These are phyloP conservation scores for Haliaeetus leucogaster DNA, from an alignment of 2,113 vertebrate genomes.

Conservation along the genomic window DNA sequence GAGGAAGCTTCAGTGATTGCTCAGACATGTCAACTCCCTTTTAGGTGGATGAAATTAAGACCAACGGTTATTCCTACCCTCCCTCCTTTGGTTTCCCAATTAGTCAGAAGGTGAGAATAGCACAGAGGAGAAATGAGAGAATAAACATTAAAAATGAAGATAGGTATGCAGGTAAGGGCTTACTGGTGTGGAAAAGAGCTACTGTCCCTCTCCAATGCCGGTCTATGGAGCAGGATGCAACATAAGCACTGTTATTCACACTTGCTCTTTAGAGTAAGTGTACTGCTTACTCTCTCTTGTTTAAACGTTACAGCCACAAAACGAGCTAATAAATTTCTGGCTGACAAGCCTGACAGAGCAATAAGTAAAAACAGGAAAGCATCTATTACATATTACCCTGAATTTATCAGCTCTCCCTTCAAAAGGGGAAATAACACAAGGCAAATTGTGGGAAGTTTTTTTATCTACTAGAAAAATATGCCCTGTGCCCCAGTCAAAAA, in stretches of 20 bases:
- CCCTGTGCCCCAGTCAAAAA: slow-evolving; percentile 70
- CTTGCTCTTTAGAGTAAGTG: background rate
- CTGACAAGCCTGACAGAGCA: slow-evolving; percentile 65
- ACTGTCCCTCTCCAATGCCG: background rate
- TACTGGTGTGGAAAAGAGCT: background rate
- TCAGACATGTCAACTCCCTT: background rate
- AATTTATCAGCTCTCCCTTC: slow-evolving; percentile 70
- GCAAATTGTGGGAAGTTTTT: slow-evolving; percentile 77
- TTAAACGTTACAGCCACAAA: slow-evolving; percentile 55
- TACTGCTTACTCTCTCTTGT: background rate
- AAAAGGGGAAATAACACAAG: slow-evolving; percentile 80
- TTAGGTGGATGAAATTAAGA: background rate
- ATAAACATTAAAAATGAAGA: background rate
- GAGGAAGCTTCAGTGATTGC: background rate
- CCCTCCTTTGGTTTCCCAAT: background rate
- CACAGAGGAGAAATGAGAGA: background rate
- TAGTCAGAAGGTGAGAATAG: background rate
- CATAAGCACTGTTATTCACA: background rate
- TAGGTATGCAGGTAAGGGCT: background rate
- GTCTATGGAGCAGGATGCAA: background rate
- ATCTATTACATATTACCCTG: slow-evolving; percentile 68
- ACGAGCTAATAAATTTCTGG: slow-evolving; percentile 47
- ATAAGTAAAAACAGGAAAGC: slow-evolving; percentile 81
- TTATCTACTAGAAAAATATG: slow-evolving; percentile 81
- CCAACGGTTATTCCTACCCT: fast-evolving